phyloP scores from a whole-genome alignment of 2,888 invertebrate genomes.

The Synanthedon formicaeformis region DNA sequence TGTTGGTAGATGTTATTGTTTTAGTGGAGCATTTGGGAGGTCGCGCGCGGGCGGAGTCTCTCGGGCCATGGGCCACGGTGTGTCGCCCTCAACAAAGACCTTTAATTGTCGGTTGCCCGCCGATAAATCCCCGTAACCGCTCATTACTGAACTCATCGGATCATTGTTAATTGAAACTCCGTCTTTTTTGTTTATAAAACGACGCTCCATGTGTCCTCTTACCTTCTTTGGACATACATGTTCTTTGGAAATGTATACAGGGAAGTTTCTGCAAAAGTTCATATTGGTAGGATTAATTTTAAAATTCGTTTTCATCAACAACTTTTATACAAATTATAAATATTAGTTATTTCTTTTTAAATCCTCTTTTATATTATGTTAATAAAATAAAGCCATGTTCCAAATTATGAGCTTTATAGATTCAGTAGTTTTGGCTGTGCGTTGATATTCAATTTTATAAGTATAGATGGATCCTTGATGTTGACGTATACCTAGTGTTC shows the following conservation, averaged over 20 bases:
- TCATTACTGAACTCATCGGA: conserved; percentile 59
- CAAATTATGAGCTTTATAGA: no score
- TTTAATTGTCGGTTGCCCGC: conserved; percentile 61
- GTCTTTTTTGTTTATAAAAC: conserved; percentile 25
- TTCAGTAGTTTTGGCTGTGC: no score
- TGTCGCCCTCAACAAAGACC: conserved; percentile 46
- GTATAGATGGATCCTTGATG: no score
- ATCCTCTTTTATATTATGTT: no score
- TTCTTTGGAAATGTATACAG: no score
- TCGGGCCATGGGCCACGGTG: conserved; percentile 19
- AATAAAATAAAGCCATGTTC: no score
- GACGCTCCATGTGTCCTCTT: conserved; percentile 1
- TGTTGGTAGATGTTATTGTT: neutral
- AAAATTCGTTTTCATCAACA: no score
- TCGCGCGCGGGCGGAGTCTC: conserved; percentile 14
- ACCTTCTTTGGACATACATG: neutral
- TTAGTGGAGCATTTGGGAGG: neutral
- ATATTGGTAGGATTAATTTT: no score
- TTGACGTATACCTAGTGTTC: neutral
- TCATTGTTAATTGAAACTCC: conserved; percentile 64
- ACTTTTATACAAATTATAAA: no score
- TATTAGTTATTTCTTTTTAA: no score
- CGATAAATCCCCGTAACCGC: conserved; percentile 60
- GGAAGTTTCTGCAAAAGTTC: no score
- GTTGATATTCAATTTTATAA: no score